Evolutionary conservation across 2,888 invertebrate genomes (phyloP).

Genomic region (Cheilosia pagana): DNA sequence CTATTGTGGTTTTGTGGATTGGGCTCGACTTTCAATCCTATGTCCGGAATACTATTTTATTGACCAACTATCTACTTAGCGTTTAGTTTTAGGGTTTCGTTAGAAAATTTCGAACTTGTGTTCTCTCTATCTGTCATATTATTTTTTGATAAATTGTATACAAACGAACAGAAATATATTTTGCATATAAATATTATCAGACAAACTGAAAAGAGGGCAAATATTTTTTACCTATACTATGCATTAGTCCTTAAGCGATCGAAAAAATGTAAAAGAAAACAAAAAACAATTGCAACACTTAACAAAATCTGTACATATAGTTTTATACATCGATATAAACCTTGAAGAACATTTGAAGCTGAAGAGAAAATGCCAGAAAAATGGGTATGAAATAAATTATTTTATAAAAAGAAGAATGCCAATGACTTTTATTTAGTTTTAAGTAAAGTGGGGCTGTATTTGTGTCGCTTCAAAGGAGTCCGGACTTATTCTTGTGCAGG

Average conservation of each 20-base stretch:
- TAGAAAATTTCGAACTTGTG: conserved; percentile 1
- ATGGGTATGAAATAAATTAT: conserved; percentile 67
- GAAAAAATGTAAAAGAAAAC: conserved; percentile 28
- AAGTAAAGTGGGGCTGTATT: not conserved
- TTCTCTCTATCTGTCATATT: conserved; percentile 38
- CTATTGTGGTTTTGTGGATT: not conserved
- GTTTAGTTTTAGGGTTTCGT: conserved; percentile 40
- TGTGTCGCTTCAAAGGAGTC: too few species aligned
- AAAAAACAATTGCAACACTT: conserved; percentile 11
- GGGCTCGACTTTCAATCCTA: not conserved
- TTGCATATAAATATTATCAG: conserved; percentile 63
- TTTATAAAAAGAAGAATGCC: conserved; percentile 53
- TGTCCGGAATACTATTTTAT: conserved; percentile 4
- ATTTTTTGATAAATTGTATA: conserved; percentile 68
- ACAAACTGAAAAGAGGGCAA: conserved; percentile 40
- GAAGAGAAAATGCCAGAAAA: conserved; percentile 43
- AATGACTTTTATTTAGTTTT: not conserved
- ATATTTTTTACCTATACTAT: conserved; percentile 65
- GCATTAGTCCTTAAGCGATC: conserved; percentile 49
- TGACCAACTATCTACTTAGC: conserved; percentile 39
- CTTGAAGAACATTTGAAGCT: conserved; percentile 25
- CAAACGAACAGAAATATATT: conserved; percentile 69
- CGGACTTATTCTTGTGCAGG: too few species aligned
- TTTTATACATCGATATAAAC: conserved; percentile 68
- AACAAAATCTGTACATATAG: conserved; percentile 64